Percentiles rank a stretch among this genome's conserved stretches.
phyloP scores from a whole-genome alignment of 2,888 invertebrate species.

The Empis stercorea region DNA sequence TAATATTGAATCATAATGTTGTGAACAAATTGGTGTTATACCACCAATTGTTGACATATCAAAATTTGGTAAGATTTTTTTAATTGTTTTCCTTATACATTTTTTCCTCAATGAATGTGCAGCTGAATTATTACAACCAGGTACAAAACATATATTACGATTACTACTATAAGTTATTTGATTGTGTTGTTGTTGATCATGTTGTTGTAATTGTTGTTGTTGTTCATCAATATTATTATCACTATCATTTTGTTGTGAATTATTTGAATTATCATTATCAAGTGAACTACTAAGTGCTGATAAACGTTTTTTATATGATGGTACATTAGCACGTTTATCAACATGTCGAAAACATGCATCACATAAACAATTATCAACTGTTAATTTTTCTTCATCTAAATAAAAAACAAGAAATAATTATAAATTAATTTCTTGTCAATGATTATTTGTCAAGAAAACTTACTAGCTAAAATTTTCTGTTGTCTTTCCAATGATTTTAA shows the following conservation, averaged over 20 bases:
- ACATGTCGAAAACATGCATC: constrained; percentile 80
- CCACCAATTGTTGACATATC: constrained; percentile 44
- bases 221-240: constrained; percentile 2
- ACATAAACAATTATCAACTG: constrained; percentile 72
- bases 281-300: constrained; percentile 23
- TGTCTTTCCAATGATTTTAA: constrained; percentile 72
- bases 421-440: too few relatives aligned
- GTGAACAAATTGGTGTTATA: constrained; percentile 52
- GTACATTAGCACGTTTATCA: constrained; percentile 65
- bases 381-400: constrained; percentile 64
- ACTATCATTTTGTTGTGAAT: not conserved
- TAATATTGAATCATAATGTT: constrained; percentile 56
- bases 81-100: constrained; percentile 57
- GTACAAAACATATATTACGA: constrained; percentile 44
- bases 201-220: constrained; percentile 17
- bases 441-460: too few relatives aligned
- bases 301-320: constrained; percentile 48
- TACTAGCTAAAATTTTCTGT: constrained; percentile 63
- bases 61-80: constrained; percentile 48
- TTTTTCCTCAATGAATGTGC: constrained; percentile 55
- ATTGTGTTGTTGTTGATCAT: constrained; percentile 2
- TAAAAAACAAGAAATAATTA: not conserved
- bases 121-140: constrained; percentile 46
- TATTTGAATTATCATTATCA: constrained; percentile 8
- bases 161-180: constrained; percentile 4